Evolutionary conservation across 1,140 invertebrate genomes (phyloP).

Genomic region (Catajapyx aquilonaris): DNA sequence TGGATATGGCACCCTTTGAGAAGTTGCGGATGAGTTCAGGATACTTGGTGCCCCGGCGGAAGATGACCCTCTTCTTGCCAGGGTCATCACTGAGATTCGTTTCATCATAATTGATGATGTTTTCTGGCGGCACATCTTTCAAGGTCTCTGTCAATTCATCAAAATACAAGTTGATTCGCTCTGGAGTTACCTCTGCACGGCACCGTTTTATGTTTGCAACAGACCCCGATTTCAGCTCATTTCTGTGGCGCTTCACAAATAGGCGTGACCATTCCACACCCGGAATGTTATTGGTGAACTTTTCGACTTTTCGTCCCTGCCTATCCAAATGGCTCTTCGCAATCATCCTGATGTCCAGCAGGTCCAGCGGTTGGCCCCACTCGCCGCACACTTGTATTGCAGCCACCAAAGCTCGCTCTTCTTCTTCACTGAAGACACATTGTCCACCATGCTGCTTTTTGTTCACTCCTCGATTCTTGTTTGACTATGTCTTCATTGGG

Average conservation of each 20-base stretch:
- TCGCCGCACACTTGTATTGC: background rate
- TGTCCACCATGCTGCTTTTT: background rate
- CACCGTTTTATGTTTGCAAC: conserved; percentile 8
- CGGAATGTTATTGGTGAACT: background rate
- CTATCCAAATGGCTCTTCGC: background rate
- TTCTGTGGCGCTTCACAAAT: background rate
- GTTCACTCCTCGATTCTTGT: background rate
- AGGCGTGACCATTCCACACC: background rate
- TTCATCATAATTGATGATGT: conserved; percentile 13
- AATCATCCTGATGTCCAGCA: background rate
- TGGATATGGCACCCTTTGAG: conserved; percentile 9
- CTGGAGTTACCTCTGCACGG: conserved; percentile 5
- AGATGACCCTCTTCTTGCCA: conserved; percentile 10
- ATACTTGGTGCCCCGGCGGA: conserved; percentile 8
- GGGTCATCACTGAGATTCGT: conserved; percentile 14
- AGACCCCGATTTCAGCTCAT: no score
- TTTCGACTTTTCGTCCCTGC: background rate
- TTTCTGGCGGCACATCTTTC: conserved; percentile 2
- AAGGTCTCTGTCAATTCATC: conserved; percentile 7
- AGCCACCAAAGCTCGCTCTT: background rate
- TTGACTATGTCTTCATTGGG: background rate
- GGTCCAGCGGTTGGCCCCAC: background rate
- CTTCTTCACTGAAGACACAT: background rate
- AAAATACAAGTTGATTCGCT: conserved; percentile 9
- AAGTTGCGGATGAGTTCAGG: conserved; percentile 9